Percentiles rank a stretch among this genome's conserved stretches.
Conservation (phyloP, 1,140 invertebrate species). For the Neodiprion pinetum region DNA sequence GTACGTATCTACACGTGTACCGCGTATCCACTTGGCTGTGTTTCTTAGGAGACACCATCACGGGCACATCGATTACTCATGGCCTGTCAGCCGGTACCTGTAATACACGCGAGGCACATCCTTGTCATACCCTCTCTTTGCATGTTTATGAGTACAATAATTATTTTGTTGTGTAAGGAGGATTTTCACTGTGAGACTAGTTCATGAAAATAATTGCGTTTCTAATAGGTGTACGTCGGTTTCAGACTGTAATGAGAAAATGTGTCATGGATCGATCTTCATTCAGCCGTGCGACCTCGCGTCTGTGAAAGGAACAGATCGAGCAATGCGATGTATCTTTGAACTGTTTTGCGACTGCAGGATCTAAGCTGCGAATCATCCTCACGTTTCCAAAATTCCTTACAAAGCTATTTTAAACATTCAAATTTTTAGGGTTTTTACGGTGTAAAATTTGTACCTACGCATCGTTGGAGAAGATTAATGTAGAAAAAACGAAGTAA, state of each 20-base stretch:
- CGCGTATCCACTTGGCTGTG: background rate
- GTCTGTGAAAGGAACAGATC: background rate
- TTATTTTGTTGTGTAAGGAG: background rate
- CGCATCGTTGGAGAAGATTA: too few relatives aligned
- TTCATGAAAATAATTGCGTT: too few relatives aligned
- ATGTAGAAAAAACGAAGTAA: too few relatives aligned
- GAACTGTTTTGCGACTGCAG: too few relatives aligned
- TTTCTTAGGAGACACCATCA: background rate
- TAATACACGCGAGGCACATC: background rate
- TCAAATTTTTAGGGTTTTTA: too few relatives aligned
- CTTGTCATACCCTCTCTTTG: background rate
- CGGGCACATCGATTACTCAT: background rate
- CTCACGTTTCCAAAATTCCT: too few relatives aligned
- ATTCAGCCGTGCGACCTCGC: background rate
- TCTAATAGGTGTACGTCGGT: too few relatives aligned
- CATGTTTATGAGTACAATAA: slow-evolving; percentile 3
- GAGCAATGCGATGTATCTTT: background rate
- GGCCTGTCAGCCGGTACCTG: background rate
- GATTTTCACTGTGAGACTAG: background rate
- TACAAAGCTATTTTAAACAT: too few relatives aligned
- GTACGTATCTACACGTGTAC: background rate
- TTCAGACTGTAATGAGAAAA: too few relatives aligned
- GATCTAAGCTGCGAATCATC: too few relatives aligned
- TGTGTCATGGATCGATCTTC: too few relatives aligned
- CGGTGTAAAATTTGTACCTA: too few relatives aligned